These are phyloP conservation scores for Scaptomyza reducta DNA, from an alignment of 2,888 invertebrate species.

Conservation along the genomic window DNA sequence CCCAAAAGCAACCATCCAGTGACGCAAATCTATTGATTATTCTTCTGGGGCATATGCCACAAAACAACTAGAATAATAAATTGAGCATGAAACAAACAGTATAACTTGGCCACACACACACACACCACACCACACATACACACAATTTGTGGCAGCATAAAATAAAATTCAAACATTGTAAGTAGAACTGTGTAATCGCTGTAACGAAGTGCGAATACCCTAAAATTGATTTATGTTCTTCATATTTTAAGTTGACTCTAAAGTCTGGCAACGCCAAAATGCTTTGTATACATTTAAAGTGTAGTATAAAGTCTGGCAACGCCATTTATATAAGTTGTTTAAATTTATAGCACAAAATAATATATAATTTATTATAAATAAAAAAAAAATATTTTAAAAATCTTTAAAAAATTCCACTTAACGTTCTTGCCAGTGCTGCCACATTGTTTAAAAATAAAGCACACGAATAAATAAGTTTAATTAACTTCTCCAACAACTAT, in stretches of 20 bases:
- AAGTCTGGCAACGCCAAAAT: background rate
- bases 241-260: background rate
- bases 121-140: background rate
- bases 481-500: background rate
- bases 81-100: slow-evolving; percentile 21
- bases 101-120: slow-evolving; percentile 23
- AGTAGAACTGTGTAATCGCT: background rate
- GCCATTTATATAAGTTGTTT: background rate
- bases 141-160: slow-evolving; percentile 35
- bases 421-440: background rate
- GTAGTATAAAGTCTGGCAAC: no score
- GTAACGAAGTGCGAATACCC: slow-evolving; percentile 8
- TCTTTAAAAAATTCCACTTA: no score
- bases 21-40: slow-evolving; percentile 76
- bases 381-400: background rate
- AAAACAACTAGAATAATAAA: slow-evolving; percentile 33
- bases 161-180: slow-evolving; percentile 25
- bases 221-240: background rate
- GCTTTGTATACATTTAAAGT: no score
- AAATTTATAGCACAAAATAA: no score
- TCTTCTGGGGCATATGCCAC: slow-evolving; percentile 59
- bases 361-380: background rate
- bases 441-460: no score
- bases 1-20: slow-evolving; percentile 47
- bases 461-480: no score